phyloP scores from a whole-genome alignment of 1,140 invertebrate species.

The Trissolcus basalis region DNA sequence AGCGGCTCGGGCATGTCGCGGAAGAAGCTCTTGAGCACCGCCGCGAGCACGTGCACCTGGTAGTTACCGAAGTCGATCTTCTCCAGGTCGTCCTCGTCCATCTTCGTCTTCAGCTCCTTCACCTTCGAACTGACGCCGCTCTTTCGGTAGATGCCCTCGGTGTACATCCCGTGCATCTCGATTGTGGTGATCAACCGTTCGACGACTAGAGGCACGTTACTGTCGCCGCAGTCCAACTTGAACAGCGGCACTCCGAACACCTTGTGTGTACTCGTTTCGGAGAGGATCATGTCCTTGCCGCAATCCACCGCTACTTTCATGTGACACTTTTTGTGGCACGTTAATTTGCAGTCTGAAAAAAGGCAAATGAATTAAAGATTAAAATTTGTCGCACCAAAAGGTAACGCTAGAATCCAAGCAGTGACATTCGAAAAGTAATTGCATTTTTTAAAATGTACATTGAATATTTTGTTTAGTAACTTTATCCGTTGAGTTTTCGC shows the following conservation, averaged over 20 bases:
- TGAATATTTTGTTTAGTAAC: too few species aligned
- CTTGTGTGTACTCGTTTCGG: slow-evolving; percentile 77
- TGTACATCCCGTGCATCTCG: slow-evolving; percentile 93
- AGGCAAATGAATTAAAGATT: slow-evolving; percentile 3
- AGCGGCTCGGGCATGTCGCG: slow-evolving; percentile 95
- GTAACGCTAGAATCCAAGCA: too few species aligned
- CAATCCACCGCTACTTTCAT: slow-evolving; percentile 80
- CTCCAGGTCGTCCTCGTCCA: slow-evolving; percentile 84
- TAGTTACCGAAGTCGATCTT: slow-evolving; percentile 83
- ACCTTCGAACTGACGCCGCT: slow-evolving; percentile 90
- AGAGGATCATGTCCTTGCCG: slow-evolving; percentile 76
- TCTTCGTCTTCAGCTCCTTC: slow-evolving; percentile 82
- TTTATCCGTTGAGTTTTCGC: too few species aligned
- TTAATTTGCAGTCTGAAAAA: slow-evolving; percentile 89
- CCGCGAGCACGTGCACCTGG: slow-evolving; percentile 92
- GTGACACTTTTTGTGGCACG: slow-evolving; percentile 96
- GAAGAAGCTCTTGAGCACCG: slow-evolving; percentile 94
- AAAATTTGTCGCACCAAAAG: too few species aligned
- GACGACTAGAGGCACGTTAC: slow-evolving; percentile 89
- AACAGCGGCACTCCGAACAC: slow-evolving; percentile 88
- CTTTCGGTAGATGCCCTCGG: slow-evolving; percentile 95
- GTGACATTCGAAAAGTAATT: too few species aligned
- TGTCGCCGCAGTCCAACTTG: slow-evolving; percentile 84
- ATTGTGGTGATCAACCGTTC: slow-evolving; percentile 92
- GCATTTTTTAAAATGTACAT: too few species aligned